These are phyloP conservation scores for Taeniopygia guttata DNA, from an alignment of 2,797 vertebrate genomes.

Conservation along the genomic window DNA sequence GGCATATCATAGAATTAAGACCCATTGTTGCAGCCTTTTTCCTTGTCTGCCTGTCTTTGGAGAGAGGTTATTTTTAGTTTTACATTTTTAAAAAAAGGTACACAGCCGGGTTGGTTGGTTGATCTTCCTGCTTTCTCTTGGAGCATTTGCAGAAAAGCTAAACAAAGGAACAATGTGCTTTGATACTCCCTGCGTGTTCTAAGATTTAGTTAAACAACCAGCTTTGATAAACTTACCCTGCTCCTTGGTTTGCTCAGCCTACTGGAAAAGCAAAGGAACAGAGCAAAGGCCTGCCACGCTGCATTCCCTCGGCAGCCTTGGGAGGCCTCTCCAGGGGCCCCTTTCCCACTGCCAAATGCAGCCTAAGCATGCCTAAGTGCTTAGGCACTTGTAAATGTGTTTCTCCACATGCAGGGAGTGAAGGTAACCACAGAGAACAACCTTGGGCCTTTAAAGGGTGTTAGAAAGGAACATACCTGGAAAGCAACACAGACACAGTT, in stretches of 20 bases:
- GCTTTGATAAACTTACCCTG: not conserved
- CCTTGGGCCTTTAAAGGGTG: not conserved
- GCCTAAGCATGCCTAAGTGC: not conserved
- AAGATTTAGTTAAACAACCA: not conserved
- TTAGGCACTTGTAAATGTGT: not conserved
- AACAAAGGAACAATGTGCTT: not conserved
- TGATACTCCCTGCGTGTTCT: not conserved
- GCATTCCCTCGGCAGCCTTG: not conserved
- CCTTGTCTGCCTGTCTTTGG: not conserved
- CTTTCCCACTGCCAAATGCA: not conserved
- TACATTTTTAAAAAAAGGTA: not conserved
- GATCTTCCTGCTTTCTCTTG: not conserved
- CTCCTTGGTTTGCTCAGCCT: conserved; percentile 36
- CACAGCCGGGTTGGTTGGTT: not conserved
- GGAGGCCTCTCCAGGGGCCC: conserved; percentile 12
- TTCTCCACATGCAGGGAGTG: not conserved
- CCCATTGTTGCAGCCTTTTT: not conserved
- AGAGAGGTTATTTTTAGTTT: not conserved
- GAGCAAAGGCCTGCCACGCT: not conserved
- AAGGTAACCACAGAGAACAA: not conserved
- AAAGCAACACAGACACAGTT: not conserved
- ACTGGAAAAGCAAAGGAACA: conserved; percentile 20
- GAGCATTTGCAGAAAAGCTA: not conserved
- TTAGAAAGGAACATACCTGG: not conserved
- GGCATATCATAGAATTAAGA: not conserved